Conservation (phyloP, 2,113 vertebrate genomes). For the Podocnemis expansa region DNA sequence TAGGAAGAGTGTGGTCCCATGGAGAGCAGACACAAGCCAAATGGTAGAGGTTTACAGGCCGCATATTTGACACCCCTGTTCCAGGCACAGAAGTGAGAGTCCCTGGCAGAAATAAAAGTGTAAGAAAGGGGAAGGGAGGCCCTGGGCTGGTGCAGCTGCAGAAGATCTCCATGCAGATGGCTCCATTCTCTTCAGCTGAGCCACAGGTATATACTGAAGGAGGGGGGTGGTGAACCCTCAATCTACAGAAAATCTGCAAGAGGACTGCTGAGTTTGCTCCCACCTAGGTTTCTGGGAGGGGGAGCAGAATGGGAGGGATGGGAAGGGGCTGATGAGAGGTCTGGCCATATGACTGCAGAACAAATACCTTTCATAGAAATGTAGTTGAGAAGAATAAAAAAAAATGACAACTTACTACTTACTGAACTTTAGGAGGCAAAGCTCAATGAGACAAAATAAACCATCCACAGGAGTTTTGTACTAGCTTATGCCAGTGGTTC, state of each 20-base stretch:
- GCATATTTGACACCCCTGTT: no score
- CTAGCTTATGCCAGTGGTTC: no score
- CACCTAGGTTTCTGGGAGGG: accelerated
- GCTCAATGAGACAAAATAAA: background rate
- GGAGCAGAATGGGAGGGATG: background rate
- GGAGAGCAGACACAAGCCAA: no score
- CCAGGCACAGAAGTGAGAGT: background rate
- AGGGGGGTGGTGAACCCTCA: background rate
- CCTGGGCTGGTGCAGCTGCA: background rate
- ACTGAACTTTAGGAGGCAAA: background rate
- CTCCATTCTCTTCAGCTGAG: background rate
- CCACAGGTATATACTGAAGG: background rate
- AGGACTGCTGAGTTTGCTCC: background rate
- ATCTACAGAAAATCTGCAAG: background rate
- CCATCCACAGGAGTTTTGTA: background rate
- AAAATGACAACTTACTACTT: background rate
- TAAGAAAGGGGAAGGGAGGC: background rate
- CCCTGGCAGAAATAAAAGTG: background rate
- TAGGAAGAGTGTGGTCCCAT: no score
- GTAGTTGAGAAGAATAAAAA: background rate
- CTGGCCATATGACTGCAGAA: background rate
- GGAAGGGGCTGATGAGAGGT: background rate
- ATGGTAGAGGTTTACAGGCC: no score
- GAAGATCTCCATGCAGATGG: background rate
- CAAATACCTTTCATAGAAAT: background rate